Percentiles rank a stretch among this genome's conserved stretches.
phyloP scores from a whole-genome alignment of 1,140 invertebrate genomes.

The Lanistes nyassanus region DNA sequence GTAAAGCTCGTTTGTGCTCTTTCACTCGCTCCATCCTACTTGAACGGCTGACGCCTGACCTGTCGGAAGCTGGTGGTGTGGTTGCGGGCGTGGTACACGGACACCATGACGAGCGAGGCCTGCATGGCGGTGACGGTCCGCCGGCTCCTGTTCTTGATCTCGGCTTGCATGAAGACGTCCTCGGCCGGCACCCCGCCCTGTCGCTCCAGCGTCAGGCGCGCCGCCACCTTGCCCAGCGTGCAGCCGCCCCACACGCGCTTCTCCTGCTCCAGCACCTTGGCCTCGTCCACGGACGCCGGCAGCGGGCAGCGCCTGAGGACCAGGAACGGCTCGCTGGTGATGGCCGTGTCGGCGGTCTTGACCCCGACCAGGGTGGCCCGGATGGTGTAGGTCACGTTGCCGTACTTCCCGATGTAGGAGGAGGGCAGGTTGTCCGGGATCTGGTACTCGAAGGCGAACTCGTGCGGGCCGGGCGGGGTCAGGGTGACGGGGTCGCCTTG shows the following conservation, averaged over 20 bases:
- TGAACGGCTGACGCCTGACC: constrained; percentile 35
- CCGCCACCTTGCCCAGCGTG: constrained; percentile 54
- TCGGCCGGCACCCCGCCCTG: constrained; percentile 59
- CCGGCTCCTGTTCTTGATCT: constrained; percentile 57
- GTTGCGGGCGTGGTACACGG: constrained; percentile 57
- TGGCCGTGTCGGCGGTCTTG: constrained; percentile 46
- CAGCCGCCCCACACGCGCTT: constrained; percentile 51
- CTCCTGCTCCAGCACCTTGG: constrained; percentile 24
- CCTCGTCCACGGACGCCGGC: constrained; percentile 31
- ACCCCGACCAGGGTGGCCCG: constrained; percentile 58
- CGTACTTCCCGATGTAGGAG: constrained; percentile 66
- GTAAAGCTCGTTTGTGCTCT: too few relatives aligned
- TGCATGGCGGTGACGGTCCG: constrained; percentile 56
- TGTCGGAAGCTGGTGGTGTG: constrained; percentile 45
- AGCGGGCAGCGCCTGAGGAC: constrained; percentile 47
- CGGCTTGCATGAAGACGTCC: constrained; percentile 58
- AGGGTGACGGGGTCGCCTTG: constrained; percentile 36
- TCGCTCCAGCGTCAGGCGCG: constrained; percentile 45
- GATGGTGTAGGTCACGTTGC: constrained; percentile 65
- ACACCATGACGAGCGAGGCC: constrained; percentile 58
- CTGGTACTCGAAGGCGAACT: constrained; percentile 60
- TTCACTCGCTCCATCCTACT: too few relatives aligned
- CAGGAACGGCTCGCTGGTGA: constrained; percentile 64
- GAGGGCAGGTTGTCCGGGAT: constrained; percentile 62
- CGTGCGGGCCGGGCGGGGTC: constrained; percentile 45